A percentile compares a stretch with the other conserved stretches of the same genome.
phyloP scores from a whole-genome alignment of 1,140 invertebrate species.

The Drosophila simulans region DNA sequence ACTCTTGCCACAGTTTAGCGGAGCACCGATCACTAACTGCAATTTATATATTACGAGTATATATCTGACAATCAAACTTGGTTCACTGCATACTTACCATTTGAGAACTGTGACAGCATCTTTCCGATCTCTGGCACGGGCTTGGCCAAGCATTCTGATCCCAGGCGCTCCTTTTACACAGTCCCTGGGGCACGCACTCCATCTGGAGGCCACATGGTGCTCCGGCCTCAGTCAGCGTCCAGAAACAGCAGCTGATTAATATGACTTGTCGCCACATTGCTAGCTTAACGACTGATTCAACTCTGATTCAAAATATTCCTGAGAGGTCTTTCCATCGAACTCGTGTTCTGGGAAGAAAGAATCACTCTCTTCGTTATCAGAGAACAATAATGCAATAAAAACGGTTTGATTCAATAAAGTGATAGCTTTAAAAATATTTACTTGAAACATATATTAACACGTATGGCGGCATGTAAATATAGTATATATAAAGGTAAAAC shows the following conservation, averaged over 20 bases:
- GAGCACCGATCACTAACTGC: background rate
- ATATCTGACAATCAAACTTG: background rate
- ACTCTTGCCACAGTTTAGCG: slow-evolving; percentile 1
- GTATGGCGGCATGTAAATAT: too few species aligned
- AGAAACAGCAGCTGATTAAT: background rate
- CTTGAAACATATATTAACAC: too few species aligned
- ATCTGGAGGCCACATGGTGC: slow-evolving; percentile 1
- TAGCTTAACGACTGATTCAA: background rate
- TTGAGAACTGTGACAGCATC: background rate
- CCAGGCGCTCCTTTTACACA: background rate
- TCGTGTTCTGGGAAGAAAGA: background rate
- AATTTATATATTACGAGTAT: background rate
- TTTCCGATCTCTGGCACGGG: background rate
- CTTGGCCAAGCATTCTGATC: background rate
- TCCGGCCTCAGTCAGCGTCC: background rate
- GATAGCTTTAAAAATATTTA: background rate
- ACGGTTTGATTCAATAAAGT: background rate
- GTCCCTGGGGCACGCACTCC: slow-evolving; percentile 5
- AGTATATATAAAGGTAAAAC: too few species aligned
- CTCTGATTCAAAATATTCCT: background rate
- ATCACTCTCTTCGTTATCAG: background rate
- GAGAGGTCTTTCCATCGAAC: background rate
- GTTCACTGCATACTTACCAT: background rate
- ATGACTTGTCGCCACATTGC: slow-evolving; percentile 6
- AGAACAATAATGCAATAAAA: background rate